phyloP scores from a whole-genome alignment of 92 coral and sea anemone species.

The Siderastrea siderea region DNA sequence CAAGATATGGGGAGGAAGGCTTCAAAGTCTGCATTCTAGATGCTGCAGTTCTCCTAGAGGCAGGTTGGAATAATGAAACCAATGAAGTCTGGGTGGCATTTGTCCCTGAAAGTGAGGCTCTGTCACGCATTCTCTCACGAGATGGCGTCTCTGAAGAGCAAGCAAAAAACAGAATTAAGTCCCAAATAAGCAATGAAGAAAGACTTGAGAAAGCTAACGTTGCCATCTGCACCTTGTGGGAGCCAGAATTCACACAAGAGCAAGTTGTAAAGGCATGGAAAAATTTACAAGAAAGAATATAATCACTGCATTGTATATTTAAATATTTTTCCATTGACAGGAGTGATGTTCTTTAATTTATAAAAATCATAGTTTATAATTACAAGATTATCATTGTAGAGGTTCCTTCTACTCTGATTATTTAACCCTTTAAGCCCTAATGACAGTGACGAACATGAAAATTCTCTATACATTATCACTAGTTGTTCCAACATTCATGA shows the following conservation, averaged over 20 bases:
- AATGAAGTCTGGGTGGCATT: slow-evolving; percentile 96
- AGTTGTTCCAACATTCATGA: no score
- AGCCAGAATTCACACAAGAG: slow-evolving; percentile 87
- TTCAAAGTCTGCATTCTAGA: slow-evolving; percentile 80
- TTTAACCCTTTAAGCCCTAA: no score
- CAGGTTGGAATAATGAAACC: slow-evolving; percentile 86
- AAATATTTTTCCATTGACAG: neutral
- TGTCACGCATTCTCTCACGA: slow-evolving; percentile 75
- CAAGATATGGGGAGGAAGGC: slow-evolving; percentile 52
- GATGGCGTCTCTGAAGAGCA: slow-evolving; percentile 83
- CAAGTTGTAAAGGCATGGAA: slow-evolving; percentile 97
- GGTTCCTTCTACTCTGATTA: no score
- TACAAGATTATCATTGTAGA: no score
- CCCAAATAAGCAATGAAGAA: slow-evolving; percentile 90
- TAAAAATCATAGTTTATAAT: no score
- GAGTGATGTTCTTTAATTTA: neutral
- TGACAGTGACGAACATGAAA: no score
- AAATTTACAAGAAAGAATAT: slow-evolving; percentile 74
- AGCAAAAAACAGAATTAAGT: slow-evolving; percentile 82
- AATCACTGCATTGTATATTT: neutral
- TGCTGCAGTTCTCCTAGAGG: slow-evolving; percentile 96
- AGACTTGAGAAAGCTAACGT: slow-evolving; percentile 90
- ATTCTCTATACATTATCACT: no score
- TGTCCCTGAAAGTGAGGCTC: slow-evolving; percentile 88
- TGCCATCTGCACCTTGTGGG: slow-evolving; percentile 93